Evolutionary conservation across 2,113 vertebrate genomes (phyloP).

Genomic region (Acrocephalus arundinaceus): DNA sequence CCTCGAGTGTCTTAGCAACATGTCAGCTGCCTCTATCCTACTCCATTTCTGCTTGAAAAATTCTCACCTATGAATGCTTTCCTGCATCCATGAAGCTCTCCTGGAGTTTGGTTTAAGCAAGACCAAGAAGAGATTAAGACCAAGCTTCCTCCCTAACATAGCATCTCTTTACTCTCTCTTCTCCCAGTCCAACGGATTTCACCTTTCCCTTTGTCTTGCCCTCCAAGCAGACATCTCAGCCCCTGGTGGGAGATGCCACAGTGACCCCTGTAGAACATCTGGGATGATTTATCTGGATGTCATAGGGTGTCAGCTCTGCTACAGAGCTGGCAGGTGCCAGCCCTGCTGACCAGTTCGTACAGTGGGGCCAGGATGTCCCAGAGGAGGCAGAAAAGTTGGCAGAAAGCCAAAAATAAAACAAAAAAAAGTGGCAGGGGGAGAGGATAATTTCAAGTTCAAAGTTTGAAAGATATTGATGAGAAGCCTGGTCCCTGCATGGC

Average conservation of each 20-base stretch:
- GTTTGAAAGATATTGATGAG: conserved; percentile 73
- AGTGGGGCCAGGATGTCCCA: not conserved
- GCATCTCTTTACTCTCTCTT: not conserved
- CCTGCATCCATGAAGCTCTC: fast-evolving
- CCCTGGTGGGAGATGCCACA: not conserved
- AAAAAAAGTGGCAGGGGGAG: not conserved
- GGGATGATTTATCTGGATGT: not conserved
- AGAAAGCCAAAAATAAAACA: not conserved
- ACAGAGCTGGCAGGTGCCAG: not conserved
- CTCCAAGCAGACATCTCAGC: not conserved
- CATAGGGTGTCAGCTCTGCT: fast-evolving
- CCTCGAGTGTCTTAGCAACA: fast-evolving
- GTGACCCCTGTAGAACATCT: not conserved
- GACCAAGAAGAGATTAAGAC: not conserved
- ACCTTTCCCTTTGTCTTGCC: not conserved
- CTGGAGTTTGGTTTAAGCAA: not conserved
- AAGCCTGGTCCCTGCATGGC: conserved; percentile 45
- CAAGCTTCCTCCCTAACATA: not conserved
- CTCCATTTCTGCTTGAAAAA: not conserved
- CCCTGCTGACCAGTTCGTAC: not conserved
- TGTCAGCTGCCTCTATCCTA: not conserved
- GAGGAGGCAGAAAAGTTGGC: not conserved
- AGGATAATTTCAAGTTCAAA: conserved; percentile 46
- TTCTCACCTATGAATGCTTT: not conserved
- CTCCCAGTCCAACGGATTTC: not conserved